A percentile compares a stretch with the other conserved stretches of the same genome.
Evolutionary conservation across 2,888 invertebrate species (phyloP).

Genomic region (Teleogryllus oceanicus): DNA sequence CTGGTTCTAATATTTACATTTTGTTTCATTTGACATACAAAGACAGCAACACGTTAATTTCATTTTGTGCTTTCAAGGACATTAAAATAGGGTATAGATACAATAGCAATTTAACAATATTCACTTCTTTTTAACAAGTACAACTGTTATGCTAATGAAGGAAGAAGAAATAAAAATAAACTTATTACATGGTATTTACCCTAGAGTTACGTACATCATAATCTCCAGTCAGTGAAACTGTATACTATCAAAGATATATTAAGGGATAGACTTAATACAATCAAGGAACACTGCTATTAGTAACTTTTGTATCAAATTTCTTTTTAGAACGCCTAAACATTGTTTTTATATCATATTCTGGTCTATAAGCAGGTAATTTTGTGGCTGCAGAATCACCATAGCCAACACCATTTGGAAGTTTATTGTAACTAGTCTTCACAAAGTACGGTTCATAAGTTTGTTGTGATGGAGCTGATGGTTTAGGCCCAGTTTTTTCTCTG

Average conservation of each 20-base stretch:
- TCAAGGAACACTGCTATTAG: constrained; percentile 7
- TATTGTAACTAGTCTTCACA: constrained; percentile 28
- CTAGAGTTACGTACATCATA: background rate
- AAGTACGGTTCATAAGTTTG: constrained; percentile 34
- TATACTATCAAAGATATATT: too few relatives aligned
- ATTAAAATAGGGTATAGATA: too few relatives aligned
- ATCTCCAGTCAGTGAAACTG: background rate
- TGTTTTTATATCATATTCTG: background rate
- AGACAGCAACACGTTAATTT: too few relatives aligned
- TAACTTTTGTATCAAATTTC: background rate
- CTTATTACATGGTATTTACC: background rate
- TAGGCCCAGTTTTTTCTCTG: background rate
- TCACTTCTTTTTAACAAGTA: background rate
- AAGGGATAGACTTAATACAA: too few relatives aligned
- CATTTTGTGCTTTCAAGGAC: too few relatives aligned
- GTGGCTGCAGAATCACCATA: background rate
- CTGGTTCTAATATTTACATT: too few relatives aligned
- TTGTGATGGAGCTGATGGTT: constrained; percentile 19
- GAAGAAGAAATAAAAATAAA: background rate
- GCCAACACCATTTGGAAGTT: background rate
- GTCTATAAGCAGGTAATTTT: background rate
- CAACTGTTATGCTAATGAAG: background rate
- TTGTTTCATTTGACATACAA: too few relatives aligned
- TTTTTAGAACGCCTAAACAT: background rate
- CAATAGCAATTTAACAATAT: background rate